phyloP scores from a whole-genome alignment of 2,113 vertebrate species.

The Albula goreensis region DNA sequence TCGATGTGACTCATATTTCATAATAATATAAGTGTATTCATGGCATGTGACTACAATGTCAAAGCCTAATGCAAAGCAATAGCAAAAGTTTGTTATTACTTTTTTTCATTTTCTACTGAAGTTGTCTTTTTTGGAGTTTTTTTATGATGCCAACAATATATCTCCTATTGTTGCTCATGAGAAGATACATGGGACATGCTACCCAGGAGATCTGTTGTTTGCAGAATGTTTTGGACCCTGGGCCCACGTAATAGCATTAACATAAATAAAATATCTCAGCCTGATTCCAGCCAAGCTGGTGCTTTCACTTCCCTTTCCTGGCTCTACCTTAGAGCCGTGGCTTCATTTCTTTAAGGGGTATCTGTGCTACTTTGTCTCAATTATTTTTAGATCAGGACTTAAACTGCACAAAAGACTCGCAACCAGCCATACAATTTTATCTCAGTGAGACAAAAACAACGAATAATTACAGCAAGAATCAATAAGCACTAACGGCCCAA shows the following conservation, averaged over 20 bases:
- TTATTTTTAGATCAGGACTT: neutral
- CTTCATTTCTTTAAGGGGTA: neutral
- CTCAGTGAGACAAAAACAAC: neutral
- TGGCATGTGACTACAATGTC: too few relatives aligned
- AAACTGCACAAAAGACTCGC: neutral
- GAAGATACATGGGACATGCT: too few relatives aligned
- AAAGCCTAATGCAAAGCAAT: too few relatives aligned
- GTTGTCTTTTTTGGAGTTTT: too few relatives aligned
- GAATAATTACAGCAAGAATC: neutral
- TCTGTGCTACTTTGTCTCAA: too few relatives aligned
- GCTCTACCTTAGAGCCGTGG: neutral
- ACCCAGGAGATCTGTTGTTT: neutral
- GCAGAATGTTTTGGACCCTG: neutral
- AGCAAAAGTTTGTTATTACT: too few relatives aligned
- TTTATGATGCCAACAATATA: too few relatives aligned
- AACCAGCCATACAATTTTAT: neutral
- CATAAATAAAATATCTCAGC: neutral
- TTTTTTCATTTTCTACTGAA: too few relatives aligned
- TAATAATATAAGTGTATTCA: too few relatives aligned
- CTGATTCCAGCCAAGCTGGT: neutral
- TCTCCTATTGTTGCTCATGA: too few relatives aligned
- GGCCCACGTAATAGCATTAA: neutral
- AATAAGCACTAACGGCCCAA: neutral
- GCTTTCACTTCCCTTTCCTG: neutral
- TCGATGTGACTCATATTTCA: too few relatives aligned